Base-by-base conservation (phyloP, 2,113 vertebrate genomes). In the Hypocryptadius cinnamomeus region DNA sequence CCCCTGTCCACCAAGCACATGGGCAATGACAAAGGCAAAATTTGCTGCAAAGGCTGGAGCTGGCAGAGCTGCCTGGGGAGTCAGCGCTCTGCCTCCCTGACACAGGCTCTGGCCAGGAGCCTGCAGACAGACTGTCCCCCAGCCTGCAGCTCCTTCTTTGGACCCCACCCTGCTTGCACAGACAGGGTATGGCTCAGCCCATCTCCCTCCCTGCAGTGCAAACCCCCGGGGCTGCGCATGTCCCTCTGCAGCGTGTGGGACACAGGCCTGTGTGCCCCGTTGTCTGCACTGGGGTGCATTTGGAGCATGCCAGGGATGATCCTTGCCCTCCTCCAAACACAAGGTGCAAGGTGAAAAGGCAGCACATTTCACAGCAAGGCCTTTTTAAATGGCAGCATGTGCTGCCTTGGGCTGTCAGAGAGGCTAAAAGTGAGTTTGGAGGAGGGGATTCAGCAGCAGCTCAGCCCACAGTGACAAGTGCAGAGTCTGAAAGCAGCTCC, bases 181-280 rank as follows among this genome's bases (percentile, higher is more conserved):
- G 81, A 4, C 12, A 18, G 1, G 0, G 3, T 5, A 20, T 40
- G 15, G 31, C 61, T 66, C 81, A 37, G 33, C 8, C 77, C 37
- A 16, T 19, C 40, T 45, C 31, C 61, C 9, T 13, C 44, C 33
- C 40, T 39, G 78, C 70, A n/a, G 37, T 3, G 23, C 3, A 3
- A 33, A 35, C 11, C n/a, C 17, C n/a, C 4, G 0, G 15, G 15
- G 22, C 65, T 60, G 48, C 48, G 35, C 33, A 20, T 0, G 0
- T 53, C 39, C 53, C n/a, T 20, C 53, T 21, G 40, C n/a, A 25
- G 51, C 0, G 48, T 0, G 0, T 10, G 27, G 79, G 42, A 60
- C 61, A 19, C 18, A 33, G 39, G 9, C 12, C 33, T 21, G 6
- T 1, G 0, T 25, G 73, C 59, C 37, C 2, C 0, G 0, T 4